Conservation (phyloP, 2,797 vertebrate genomes). For the Liasis olivaceus region DNA sequence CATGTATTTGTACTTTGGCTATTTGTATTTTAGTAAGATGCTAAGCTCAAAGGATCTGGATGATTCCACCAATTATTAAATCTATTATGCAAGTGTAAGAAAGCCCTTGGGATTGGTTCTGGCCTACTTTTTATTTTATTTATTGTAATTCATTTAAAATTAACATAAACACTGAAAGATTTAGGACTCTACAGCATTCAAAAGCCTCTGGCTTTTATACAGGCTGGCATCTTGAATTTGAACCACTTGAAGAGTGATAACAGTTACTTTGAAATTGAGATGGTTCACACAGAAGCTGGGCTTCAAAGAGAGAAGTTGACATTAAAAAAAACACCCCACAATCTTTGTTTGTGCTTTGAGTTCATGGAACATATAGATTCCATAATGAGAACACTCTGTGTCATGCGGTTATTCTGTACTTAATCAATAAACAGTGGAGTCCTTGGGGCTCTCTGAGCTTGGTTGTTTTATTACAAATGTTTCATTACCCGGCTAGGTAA, state of each 20-base stretch:
- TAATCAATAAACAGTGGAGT: constrained; percentile 15
- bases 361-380: background rate
- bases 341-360: constrained; percentile 4
- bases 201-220: constrained; percentile 22
- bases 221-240: constrained; percentile 15
- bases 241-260: constrained; percentile 28
- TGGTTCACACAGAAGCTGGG: constrained; percentile 33
- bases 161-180: constrained; percentile 44
- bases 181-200: constrained; percentile 21
- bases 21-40: background rate
- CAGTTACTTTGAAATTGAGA: constrained; percentile 58
- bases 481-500: no score
- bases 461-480: no score
- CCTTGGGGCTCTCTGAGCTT: no score
- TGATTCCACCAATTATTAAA: constrained; percentile 12
- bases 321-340: constrained; percentile 25
- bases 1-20: background rate
- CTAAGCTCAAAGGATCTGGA: constrained; percentile 14
- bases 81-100: background rate
- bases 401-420: constrained; percentile 29
- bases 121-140: constrained; percentile 23
- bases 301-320: constrained; percentile 51
- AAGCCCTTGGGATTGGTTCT: constrained; percentile 33
- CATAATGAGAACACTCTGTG: constrained; percentile 3
- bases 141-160: constrained; percentile 45